These are phyloP conservation scores for silkworm (Bombyx mori) DNA, from an alignment of 1,140 invertebrate genomes.

Conservation along the genomic window ASM3026992v2 NC_085111.1:12990501-12991000, in stretches of 20 bases:
- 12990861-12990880: constrained; percentile 13
- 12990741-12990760: constrained; percentile 48
- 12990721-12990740: constrained; percentile 36
- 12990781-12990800: constrained; percentile 57
- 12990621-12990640: constrained; percentile 51
- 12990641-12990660: constrained; percentile 58
- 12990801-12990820: constrained; percentile 64
- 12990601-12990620: constrained; percentile 54
- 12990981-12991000: constrained; percentile 14
- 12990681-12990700: too few relatives aligned
- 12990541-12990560: constrained; percentile 65
- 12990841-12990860: constrained; percentile 44
- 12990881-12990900: constrained; percentile 4
- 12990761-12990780: constrained; percentile 41
- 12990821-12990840: constrained; percentile 44
- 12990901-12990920: constrained; percentile 33
- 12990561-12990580: constrained; percentile 53
- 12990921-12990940: constrained; percentile 33
- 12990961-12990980: constrained; percentile 38
- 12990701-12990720: constrained; percentile 11
- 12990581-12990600: constrained; percentile 64
- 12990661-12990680: constrained; percentile 17
- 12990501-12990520: constrained; percentile 61
- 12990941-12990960: too few relatives aligned
- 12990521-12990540: constrained; percentile 60